Base-by-base conservation (phyloP, 2,113 vertebrate species). In the Piprites chloris region DNA sequence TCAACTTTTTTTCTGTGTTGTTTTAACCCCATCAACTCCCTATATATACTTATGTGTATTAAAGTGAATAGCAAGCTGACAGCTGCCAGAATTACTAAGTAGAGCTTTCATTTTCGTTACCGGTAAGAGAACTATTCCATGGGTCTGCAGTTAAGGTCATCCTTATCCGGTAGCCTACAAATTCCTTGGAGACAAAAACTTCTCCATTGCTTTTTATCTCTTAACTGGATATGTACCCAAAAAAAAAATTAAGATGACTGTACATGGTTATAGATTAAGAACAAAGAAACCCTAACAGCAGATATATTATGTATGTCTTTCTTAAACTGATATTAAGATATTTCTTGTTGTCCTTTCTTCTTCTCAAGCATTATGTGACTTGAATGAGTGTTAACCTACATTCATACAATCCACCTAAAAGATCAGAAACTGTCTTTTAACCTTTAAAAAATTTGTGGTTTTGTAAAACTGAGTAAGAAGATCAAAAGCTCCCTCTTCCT, bases 71-170 rank as follows among this genome's bases (percentile, higher is more conserved):
- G 87, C 66, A 93, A 92, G 61, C 39, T 95, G 96, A 87, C 83
- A 95, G 96, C 72, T 96, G 93, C 73, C 80, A 95, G 35, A 81
- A 55, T 92, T 81, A 65, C 85, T 95, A 94, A 97, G 65, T 42
- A 93, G 75, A 97, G 52, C 88, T 97, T 96, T 92, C 86, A 80
- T 92, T 96, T 97, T 95, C 79, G 46, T 97, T 93, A 91, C 56
- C 16, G 5, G 52, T 65, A 92, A 87, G 76, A 56, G 79, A 97
- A 87, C 83, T 89, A n/a, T 82, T 96, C 79, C 32, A 2, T 69
- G 71, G 58, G 23, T 95, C 83, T 94, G 50, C 87, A 96, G 89
- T 94, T 96, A 95, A 95, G 91, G 81, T 96, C 95, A 92, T 58
- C 67, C 77, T 89, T 55, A 96, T 91, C 81, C 85, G 97, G 90